phyloP scores from a whole-genome alignment of 2,113 vertebrate genomes.

The Lampris megalopsis region DNA sequence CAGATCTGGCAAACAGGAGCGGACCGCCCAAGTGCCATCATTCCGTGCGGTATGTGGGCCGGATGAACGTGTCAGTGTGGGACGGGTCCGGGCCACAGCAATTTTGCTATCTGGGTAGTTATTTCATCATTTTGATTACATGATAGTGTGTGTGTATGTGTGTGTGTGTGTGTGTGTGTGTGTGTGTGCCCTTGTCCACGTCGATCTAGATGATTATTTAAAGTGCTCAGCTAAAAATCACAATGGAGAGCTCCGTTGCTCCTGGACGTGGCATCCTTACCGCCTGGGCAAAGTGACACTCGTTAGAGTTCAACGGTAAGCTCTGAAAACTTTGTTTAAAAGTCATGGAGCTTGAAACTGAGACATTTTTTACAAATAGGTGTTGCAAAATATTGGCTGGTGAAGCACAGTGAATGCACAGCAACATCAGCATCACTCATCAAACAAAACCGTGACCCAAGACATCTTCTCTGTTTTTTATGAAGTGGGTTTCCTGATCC shows the following conservation, averaged over 20 bases:
- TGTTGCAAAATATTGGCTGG: too few species aligned
- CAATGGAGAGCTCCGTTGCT: slow-evolving; percentile 67
- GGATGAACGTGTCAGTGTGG: too few species aligned
- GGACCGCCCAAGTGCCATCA: too few species aligned
- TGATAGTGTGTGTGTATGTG: too few species aligned
- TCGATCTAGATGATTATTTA: slow-evolving; percentile 44
- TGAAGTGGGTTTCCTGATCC: slow-evolving; percentile 13
- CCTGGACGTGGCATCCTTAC: slow-evolving; percentile 62
- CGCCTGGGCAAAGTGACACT: slow-evolving; percentile 59
- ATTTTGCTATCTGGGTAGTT: too few species aligned
- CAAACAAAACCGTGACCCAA: neutral
- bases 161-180: neutral
- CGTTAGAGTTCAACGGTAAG: slow-evolving; percentile 66
- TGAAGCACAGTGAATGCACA: too few species aligned
- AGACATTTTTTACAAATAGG: neutral
- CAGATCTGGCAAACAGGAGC: too few species aligned
- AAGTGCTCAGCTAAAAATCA: slow-evolving; percentile 64
- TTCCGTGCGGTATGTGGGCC: too few species aligned
- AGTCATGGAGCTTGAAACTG: too few species aligned
- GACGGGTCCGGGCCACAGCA: too few species aligned
- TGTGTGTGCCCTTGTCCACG: neutral
- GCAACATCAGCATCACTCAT: neutral
- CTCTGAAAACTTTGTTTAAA: neutral
- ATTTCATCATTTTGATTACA: too few species aligned
- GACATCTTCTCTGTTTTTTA: neutral